Percentiles rank a stretch among this genome's conserved stretches.
Conservation (phyloP, 2,797 vertebrate genomes). For the Notolabrus celidotus region DNA sequence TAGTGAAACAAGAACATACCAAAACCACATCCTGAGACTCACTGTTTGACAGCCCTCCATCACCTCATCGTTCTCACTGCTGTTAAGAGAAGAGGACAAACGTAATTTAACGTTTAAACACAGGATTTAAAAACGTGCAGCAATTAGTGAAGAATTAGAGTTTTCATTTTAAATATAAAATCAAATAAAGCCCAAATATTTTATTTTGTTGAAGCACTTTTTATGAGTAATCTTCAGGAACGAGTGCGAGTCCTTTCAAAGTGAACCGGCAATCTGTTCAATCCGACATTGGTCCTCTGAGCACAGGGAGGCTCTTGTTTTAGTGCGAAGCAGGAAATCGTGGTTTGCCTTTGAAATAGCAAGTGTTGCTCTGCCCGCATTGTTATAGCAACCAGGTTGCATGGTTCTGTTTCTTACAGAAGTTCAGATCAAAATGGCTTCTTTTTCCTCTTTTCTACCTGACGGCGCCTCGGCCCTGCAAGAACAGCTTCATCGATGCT, state of each 20-base stretch:
- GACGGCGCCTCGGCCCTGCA: conserved; percentile 14
- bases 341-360: conserved; percentile 85
- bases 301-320: conserved; percentile 26
- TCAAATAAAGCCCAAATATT: too few species aligned
- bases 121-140: not conserved
- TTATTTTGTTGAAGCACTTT: too few species aligned
- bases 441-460: conserved; percentile 82
- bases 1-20: conserved; percentile 58
- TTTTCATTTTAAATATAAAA: too few species aligned
- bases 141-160: not conserved
- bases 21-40: conserved; percentile 87
- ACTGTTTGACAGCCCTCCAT: conserved; percentile 19
- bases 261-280: not conserved
- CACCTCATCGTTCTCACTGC: not conserved
- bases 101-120: not conserved
- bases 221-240: too few species aligned
- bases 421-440: conserved; percentile 34
- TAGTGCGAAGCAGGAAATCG: conserved; percentile 85
- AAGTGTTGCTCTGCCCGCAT: conserved; percentile 67
- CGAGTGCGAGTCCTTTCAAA: not conserved
- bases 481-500: not conserved
- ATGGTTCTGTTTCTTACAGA: conserved; percentile 73
- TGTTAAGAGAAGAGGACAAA: not conserved
- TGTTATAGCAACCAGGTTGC: conserved; percentile 86
- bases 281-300: conserved; percentile 36